phyloP scores from a whole-genome alignment of 2,113 vertebrate genomes.

The Engystomops pustulosus region DNA sequence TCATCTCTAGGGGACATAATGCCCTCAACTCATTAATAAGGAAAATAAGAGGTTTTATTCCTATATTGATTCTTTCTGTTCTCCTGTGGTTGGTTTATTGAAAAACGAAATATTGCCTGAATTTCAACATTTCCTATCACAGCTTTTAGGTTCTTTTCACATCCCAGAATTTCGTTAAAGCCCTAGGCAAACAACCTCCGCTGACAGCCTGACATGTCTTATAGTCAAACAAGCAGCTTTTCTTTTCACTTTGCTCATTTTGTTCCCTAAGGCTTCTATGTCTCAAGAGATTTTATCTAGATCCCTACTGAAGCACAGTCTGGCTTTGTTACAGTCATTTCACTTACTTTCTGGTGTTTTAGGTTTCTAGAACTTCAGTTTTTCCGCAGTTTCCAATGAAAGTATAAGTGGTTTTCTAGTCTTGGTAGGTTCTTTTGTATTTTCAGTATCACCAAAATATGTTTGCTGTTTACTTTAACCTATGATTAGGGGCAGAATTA shows the following conservation, averaged over 20 bases:
- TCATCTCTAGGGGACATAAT: not conserved
- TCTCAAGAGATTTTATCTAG: conserved; percentile 14
- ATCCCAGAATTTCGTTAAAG: conserved; percentile 64
- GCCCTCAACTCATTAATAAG: not conserved
- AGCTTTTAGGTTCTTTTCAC: conserved; percentile 69
- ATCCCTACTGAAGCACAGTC: not conserved
- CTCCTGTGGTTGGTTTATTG: conserved; percentile 70
- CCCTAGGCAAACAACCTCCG: conserved; percentile 73
- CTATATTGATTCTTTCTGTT: conserved; percentile 62
- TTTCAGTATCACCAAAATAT: not conserved
- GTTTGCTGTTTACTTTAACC: not conserved
- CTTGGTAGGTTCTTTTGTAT: not conserved
- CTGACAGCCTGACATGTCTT: conserved; percentile 61
- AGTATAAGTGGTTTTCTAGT: not conserved
- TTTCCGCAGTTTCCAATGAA: not conserved
- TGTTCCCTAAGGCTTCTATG: conserved; percentile 38
- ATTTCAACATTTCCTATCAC: conserved; percentile 71
- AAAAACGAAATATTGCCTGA: conserved; percentile 73
- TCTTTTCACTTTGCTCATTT: conserved; percentile 27
- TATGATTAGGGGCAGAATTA: not conserved
- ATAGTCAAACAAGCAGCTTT: not conserved
- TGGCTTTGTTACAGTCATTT: conserved; percentile 12
- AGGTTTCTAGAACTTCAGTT: not conserved
- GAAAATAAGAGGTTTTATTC: not conserved
- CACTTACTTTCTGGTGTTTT: not conserved